phyloP scores from a whole-genome alignment of 2,797 vertebrate genomes.

The Choloepus didactylus region DNA sequence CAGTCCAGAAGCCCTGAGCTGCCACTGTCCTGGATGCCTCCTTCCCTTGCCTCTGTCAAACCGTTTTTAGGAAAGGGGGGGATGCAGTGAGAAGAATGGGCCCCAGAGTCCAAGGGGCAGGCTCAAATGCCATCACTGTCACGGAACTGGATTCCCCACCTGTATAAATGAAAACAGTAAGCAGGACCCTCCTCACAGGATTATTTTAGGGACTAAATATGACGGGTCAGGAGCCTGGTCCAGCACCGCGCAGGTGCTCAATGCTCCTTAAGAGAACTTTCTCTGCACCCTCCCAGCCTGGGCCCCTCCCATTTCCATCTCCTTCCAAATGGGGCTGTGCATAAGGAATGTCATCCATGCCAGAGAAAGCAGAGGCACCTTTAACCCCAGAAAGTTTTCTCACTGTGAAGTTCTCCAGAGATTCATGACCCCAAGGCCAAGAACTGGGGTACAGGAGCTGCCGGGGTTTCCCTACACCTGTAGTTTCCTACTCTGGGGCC shows the following conservation, averaged over 20 bases:
- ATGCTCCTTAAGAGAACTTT: not conserved
- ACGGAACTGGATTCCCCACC: not conserved
- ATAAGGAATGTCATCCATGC: not conserved
- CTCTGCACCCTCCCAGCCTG: not conserved
- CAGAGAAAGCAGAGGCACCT: not conserved
- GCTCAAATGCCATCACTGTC: accelerated
- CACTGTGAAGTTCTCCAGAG: not conserved
- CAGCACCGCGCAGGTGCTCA: not conserved
- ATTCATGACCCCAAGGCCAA: not conserved
- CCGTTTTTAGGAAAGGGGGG: accelerated
- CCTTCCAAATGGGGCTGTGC: not conserved
- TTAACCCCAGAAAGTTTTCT: not conserved
- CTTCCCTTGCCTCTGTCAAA: not conserved
- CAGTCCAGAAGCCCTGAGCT: not conserved
- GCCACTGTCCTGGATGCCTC: not conserved
- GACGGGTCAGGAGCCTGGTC: not conserved
- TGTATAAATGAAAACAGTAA: not conserved
- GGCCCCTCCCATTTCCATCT: not conserved
- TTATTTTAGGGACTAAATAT: not conserved
- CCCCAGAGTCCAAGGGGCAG: not conserved
- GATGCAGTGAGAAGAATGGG: not conserved
- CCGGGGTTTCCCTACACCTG: not conserved
- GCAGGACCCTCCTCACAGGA: not conserved
- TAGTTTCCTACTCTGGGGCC: not conserved
- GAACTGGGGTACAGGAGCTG: too few species aligned